A percentile compares a stretch with the other conserved stretches of the same genome.
phyloP scores from a whole-genome alignment of 2,797 vertebrate species.

The Pteronotus mesoamericanus region DNA sequence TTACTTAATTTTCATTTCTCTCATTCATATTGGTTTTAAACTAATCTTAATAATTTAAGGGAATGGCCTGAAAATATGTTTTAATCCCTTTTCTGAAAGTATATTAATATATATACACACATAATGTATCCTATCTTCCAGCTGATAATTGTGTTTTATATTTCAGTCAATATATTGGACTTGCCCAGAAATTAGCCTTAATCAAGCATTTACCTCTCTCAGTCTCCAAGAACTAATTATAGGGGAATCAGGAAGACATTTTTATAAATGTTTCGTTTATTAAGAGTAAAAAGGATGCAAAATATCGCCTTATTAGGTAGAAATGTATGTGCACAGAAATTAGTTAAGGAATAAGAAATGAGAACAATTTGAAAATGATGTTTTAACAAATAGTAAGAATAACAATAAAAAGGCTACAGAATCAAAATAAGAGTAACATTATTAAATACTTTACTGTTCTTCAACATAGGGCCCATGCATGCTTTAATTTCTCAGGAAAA shows the following conservation, averaged over 20 bases:
- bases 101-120: not conserved
- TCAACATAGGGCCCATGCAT: not conserved
- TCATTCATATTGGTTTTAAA: not conserved
- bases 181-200: slow-evolving; percentile 18
- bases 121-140: not conserved
- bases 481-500: slow-evolving; percentile 32
- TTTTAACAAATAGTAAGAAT: slow-evolving; percentile 9
- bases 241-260: not conserved
- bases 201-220: not conserved
- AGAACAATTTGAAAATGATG: not conserved
- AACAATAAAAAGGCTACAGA: not conserved
- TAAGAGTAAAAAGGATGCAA: not conserved
- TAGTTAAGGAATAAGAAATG: not conserved
- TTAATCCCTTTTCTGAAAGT: not conserved
- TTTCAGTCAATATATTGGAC: not conserved
- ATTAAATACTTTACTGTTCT: not conserved
- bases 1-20: slow-evolving; percentile 12
- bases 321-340: not conserved
- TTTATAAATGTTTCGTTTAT: not conserved
- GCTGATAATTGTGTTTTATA: not conserved
- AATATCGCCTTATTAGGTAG: not conserved
- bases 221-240: not conserved
- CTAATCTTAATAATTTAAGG: not conserved
- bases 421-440: not conserved
- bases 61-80: not conserved